Conservation (phyloP, 2,888 invertebrate species). For the Drosophila dives region DNA sequence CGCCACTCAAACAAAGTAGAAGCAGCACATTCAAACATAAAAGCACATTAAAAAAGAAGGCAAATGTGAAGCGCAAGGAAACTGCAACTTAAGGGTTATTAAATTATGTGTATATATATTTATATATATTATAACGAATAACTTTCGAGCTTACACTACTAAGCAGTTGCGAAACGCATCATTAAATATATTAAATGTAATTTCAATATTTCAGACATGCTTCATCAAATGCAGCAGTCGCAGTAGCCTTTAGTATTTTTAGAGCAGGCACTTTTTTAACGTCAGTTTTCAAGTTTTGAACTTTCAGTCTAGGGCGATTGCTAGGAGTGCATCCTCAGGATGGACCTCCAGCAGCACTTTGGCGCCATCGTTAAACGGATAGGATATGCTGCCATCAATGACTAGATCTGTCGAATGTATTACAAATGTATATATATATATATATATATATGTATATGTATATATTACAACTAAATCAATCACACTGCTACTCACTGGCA, state of each 20-base stretch:
- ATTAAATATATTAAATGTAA: slow-evolving; percentile 57
- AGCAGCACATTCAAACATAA: neutral
- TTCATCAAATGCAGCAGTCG: slow-evolving; percentile 42
- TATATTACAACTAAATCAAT: neutral
- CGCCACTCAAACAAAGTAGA: slow-evolving; percentile 12
- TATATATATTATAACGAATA: slow-evolving; percentile 51
- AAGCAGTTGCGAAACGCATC: slow-evolving; percentile 63
- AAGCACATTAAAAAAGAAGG: slow-evolving; percentile 19
- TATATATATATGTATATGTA: too few species aligned
- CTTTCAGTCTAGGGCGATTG: slow-evolving; percentile 86
- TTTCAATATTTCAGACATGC: slow-evolving; percentile 56
- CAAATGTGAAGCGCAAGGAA: slow-evolving; percentile 29
- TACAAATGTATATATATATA: neutral
- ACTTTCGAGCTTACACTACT: slow-evolving; percentile 68
- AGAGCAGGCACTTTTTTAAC: slow-evolving; percentile 48
- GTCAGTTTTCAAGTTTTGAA: slow-evolving; percentile 14
- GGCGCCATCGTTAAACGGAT: slow-evolving; percentile 97
- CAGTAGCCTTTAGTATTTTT: slow-evolving; percentile 31
- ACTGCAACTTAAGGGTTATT: slow-evolving; percentile 16
- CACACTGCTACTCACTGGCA: slow-evolving; percentile 86
- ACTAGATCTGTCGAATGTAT: slow-evolving; percentile 88
- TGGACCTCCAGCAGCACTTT: slow-evolving; percentile 92
- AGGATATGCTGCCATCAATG: slow-evolving; percentile 97
- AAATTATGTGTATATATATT: neutral
- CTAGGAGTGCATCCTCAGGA: slow-evolving; percentile 94